Evolutionary conservation across 2,797 vertebrate genomes (phyloP).

Genomic region (Liasis olivaceus): DNA sequence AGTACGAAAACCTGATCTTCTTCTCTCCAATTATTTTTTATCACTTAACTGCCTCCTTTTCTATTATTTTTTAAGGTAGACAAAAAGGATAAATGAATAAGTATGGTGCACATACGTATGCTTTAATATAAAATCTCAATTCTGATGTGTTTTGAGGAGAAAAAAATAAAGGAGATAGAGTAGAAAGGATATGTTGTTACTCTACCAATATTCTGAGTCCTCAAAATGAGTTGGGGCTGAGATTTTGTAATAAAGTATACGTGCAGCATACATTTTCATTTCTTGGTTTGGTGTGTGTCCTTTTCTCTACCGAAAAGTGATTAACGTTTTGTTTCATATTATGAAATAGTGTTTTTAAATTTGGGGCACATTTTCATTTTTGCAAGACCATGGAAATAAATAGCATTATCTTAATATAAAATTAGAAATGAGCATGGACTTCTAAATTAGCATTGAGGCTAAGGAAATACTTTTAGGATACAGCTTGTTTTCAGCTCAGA

Average conservation of each 20-base stretch:
- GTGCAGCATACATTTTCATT: neutral
- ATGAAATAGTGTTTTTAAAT: neutral
- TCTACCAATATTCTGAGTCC: neutral
- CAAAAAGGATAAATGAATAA: neutral
- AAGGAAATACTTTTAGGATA: neutral
- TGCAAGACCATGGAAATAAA: neutral
- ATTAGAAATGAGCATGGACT: neutral
- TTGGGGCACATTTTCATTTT: neutral
- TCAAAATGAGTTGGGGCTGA: neutral
- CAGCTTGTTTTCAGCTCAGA: neutral
- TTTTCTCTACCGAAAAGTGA: neutral
- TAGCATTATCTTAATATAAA: neutral
- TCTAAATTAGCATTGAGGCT: neutral
- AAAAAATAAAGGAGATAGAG: neutral
- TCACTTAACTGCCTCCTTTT: neutral
- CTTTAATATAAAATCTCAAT: neutral
- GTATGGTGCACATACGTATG: neutral
- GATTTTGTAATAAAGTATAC: neutral
- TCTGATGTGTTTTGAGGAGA: neutral
- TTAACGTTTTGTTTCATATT: neutral
- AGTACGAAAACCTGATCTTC: neutral
- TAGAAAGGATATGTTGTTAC: neutral
- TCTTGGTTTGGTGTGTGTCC: neutral
- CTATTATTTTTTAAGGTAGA: neutral
- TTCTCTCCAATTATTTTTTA: neutral